Base-by-base conservation (phyloP, 2,888 invertebrate species). In the Aelia acuminata region DNA sequence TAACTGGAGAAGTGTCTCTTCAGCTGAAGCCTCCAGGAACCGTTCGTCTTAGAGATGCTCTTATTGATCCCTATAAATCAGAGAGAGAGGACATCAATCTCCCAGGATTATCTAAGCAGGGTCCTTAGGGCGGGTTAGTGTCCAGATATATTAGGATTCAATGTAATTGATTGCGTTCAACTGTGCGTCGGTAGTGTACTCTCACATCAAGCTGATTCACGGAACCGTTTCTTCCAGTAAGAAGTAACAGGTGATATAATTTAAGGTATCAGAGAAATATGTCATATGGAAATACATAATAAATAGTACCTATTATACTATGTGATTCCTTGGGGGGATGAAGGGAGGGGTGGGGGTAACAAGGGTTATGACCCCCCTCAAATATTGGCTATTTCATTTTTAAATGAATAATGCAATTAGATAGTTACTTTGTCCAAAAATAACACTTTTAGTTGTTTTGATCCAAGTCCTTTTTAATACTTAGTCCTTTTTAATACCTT, bases 81-180 rank as follows among this genome's bases (percentile, higher is more conserved):
- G 43, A 80, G 1, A n/a, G 47, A 13, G 43, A 80, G 80, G 80
- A 80, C 80, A 80, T 80, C 43, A 43, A 80, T 80, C 80, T 80
- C 43, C 18, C n/a, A 80, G 80, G 80, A 80, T 80, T 80, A 80
- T 80, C 80, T 43, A 43, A 80, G 43, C 80, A 47, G 80, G 80
- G 80, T 80, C 80, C 80, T 80, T 80, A 80, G 80, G n/a, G 43
- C 80, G 80, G 43, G 80, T 80, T 80, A 80, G 80, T 47, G 80
- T 43, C 43, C 22, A 80, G 80, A 80, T 80, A 80, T 80, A 80
- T 80, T 80, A 80, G 43, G 80, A 80, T 80, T 80, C 80, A 47
- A 80, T 47, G 80, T 80, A 43, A 80, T 80, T 80, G 80, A 80
- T 80, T 43, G 80, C 80, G n/a, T 22, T 43, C 43, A n/a, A 13